phyloP scores from a whole-genome alignment of 2,888 invertebrate genomes.

The Lobophora halterata region DNA sequence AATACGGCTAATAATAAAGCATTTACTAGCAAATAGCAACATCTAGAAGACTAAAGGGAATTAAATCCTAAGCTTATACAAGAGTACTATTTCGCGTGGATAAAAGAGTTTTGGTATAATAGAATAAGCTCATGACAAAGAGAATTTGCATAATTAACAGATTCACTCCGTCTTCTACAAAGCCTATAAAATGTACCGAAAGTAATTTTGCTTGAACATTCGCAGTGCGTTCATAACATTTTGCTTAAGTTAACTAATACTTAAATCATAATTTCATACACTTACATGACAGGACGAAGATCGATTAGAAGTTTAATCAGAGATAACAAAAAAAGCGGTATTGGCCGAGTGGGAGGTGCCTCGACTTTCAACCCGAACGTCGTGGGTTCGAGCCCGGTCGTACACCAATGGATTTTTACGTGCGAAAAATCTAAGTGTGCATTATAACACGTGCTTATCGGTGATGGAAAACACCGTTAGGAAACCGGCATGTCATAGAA shows the following conservation, averaged over 20 bases:
- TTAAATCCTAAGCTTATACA: conserved; percentile 21
- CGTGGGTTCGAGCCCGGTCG: no score
- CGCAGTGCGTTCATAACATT: conserved; percentile 20
- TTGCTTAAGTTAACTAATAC: conserved; percentile 8
- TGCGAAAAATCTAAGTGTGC: no score
- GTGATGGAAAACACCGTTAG: no score
- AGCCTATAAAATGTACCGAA: conserved; percentile 32
- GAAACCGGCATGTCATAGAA: no score
- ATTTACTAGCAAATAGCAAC: conserved; percentile 2
- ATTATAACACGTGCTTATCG: no score
- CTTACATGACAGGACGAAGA: no score
- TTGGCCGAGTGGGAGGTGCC: no score
- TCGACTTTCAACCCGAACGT: no score
- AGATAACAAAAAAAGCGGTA: no score
- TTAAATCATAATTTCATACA: conserved; percentile 6
- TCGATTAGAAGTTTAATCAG: no score
- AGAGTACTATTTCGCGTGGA: conserved; percentile 22
- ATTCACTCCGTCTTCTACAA: conserved; percentile 34
- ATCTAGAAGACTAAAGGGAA: conserved; percentile 12
- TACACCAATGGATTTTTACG: no score
- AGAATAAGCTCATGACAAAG: conserved; percentile 44
- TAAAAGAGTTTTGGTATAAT: conserved; percentile 37
- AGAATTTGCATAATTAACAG: conserved; percentile 47
- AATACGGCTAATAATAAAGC: background rate
- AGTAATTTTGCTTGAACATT: conserved; percentile 25